Conservation (phyloP, 2,888 invertebrate genomes). For the Plebejus melissa region DNA sequence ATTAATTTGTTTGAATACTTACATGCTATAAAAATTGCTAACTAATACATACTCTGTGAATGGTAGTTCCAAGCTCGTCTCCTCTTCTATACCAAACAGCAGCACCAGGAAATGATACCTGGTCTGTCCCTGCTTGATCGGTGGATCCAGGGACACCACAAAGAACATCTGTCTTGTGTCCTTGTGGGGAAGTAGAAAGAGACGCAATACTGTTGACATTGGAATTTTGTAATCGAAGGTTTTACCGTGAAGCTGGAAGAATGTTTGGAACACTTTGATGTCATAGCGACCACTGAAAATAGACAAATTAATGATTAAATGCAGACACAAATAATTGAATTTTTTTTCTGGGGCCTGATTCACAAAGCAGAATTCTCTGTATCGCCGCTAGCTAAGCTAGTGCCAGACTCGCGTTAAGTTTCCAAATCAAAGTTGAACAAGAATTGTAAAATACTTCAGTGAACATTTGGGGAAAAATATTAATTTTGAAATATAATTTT, state of each 20-base stretch:
- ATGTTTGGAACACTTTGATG: constrained; percentile 92
- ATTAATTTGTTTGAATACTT: too few relatives aligned
- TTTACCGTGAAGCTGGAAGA: constrained; percentile 90
- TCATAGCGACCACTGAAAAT: constrained; percentile 94
- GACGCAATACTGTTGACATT: constrained; percentile 95
- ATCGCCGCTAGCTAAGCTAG: too few relatives aligned
- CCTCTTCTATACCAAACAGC: constrained; percentile 96
- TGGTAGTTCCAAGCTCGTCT: constrained; percentile 93
- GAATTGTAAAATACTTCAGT: too few relatives aligned
- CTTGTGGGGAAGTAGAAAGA: constrained; percentile 97
- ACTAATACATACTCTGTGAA: constrained; percentile 88
- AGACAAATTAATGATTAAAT: background rate
- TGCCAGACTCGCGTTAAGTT: too few relatives aligned
- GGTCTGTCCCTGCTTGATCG: constrained; percentile 99
- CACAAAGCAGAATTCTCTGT: too few relatives aligned
- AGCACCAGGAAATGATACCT: constrained; percentile 97
- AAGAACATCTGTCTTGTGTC: constrained; percentile 99
- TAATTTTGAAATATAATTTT: too few relatives aligned
- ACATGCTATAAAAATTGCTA: constrained; percentile 14
- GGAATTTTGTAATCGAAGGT: constrained; percentile 99
- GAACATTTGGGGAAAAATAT: too few relatives aligned
- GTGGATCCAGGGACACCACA: constrained; percentile 98
- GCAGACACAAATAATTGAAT: too few relatives aligned
- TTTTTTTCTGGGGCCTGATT: too few relatives aligned
- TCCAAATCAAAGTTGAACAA: too few relatives aligned